Conservation (phyloP, 2,797 vertebrate species). For the Leptatherina wallacei region DNA sequence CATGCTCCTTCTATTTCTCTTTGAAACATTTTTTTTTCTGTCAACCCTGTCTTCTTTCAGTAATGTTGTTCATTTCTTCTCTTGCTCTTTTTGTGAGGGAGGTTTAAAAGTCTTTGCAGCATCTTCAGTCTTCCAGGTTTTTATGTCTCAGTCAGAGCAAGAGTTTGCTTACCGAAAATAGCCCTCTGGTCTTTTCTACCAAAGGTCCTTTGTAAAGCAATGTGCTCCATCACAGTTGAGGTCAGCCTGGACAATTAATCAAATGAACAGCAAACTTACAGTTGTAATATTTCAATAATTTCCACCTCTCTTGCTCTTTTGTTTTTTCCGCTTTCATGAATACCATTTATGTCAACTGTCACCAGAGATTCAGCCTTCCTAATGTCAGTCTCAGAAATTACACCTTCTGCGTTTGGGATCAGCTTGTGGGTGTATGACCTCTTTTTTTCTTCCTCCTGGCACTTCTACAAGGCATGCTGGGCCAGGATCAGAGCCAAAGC, state of each 20-base stretch:
- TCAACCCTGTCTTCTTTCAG: constrained; percentile 56
- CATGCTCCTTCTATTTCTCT: constrained; percentile 51
- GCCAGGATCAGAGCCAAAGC: constrained; percentile 76
- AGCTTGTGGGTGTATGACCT: constrained; percentile 80
- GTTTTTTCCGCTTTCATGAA: constrained; percentile 56
- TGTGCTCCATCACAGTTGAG: constrained; percentile 50
- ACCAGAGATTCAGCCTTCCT: constrained; percentile 67
- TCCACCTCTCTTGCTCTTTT: constrained; percentile 24
- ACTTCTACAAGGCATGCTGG: constrained; percentile 78
- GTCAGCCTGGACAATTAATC: constrained; percentile 59
- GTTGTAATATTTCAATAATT: constrained; percentile 55
- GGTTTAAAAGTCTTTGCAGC: constrained; percentile 66
- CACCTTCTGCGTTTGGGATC: constrained; percentile 78
- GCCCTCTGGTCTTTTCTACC: constrained; percentile 27
- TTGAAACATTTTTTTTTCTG: constrained; percentile 53
- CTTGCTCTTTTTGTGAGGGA: constrained; percentile 53
- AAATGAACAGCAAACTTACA: constrained; percentile 74
- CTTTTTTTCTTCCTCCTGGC: constrained; percentile 72
- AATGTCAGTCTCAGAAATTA: constrained; percentile 73
- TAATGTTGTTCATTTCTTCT: constrained; percentile 51
- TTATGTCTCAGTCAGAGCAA: constrained; percentile 41
- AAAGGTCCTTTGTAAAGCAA: constrained; percentile 60
- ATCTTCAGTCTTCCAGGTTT: constrained; percentile 51
- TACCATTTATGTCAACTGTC: constrained; percentile 58
- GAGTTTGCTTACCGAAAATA: constrained; percentile 27